A percentile compares a stretch with the other conserved stretches of the same genome.
These are phyloP conservation scores for Channa striata DNA, from an alignment of 2,797 vertebrate genomes.

Conservation along the genomic window DNA sequence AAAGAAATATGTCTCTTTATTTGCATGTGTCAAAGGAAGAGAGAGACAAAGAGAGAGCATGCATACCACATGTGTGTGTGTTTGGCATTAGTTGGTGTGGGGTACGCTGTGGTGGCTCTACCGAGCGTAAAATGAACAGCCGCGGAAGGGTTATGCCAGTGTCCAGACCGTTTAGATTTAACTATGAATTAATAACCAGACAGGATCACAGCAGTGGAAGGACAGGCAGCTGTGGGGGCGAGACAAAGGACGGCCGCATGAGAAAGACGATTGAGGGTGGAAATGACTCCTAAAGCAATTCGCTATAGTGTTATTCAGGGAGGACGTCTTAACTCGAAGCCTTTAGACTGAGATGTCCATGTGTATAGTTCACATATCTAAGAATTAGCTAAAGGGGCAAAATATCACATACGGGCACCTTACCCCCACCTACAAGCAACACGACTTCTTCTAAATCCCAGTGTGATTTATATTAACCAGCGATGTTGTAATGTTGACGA, in stretches of 20 bases:
- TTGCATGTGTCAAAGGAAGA: background rate
- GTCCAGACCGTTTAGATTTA: constrained; percentile 73
- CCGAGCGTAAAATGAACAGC: constrained; percentile 62
- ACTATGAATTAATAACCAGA: constrained; percentile 76
- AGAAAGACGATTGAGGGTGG: constrained; percentile 32
- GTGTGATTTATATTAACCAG: constrained; percentile 16
- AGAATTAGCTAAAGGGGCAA: background rate
- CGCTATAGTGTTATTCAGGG: constrained; percentile 23
- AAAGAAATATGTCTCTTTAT: background rate
- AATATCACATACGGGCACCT: background rate
- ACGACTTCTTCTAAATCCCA: background rate
- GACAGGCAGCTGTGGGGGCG: constrained; percentile 52
- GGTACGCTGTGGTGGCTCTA: constrained; percentile 27
- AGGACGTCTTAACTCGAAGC: constrained; percentile 21
- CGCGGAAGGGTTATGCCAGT: constrained; percentile 54
- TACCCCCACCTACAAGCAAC: background rate
- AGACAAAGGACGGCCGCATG: constrained; percentile 49
- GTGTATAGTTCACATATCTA: background rate
- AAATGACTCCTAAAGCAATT: constrained; percentile 41
- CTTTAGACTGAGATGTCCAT: background rate
- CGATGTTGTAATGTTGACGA: constrained; percentile 23
- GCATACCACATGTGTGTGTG: background rate
- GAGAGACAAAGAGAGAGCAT: background rate
- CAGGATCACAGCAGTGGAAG: constrained; percentile 52
- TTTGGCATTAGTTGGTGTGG: constrained; percentile 22